These are phyloP conservation scores for Nannospalax galili DNA, from an alignment of 2,113 vertebrate genomes.

Conservation along the genomic window DNA sequence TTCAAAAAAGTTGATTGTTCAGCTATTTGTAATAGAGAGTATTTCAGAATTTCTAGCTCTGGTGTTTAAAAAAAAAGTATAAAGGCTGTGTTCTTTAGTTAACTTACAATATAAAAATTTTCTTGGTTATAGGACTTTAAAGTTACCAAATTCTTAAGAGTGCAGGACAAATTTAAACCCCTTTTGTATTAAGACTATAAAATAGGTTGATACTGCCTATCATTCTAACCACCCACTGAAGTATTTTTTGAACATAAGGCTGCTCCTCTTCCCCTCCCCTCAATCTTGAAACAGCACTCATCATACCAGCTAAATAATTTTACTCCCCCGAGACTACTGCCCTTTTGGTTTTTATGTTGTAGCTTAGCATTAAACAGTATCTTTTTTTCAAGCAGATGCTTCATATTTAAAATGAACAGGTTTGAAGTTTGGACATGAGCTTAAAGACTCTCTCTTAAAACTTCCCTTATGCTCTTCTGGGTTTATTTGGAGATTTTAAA, in stretches of 20 bases:
- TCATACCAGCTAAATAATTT: conserved; percentile 56
- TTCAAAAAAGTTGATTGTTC: conserved; percentile 66
- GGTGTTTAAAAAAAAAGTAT: conserved; percentile 38
- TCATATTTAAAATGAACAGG: conserved; percentile 23
- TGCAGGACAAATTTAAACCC: conserved; percentile 32
- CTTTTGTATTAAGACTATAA: conserved; percentile 14
- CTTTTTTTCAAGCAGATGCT: conserved; percentile 50
- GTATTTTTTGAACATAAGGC: conserved; percentile 72
- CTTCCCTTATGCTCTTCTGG: conserved; percentile 63
- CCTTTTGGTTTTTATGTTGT: background rate
- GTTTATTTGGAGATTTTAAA: conserved; percentile 80
- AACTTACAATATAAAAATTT: conserved; percentile 26
- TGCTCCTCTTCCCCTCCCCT: conserved; percentile 39
- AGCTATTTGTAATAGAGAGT: conserved; percentile 56
- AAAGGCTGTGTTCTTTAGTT: conserved; percentile 52
- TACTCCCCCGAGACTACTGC: background rate
- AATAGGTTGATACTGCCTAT: conserved; percentile 53
- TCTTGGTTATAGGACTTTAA: conserved; percentile 32
- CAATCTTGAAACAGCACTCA: background rate
- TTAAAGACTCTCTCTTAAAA: conserved; percentile 60
- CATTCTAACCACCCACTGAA: conserved; percentile 57
- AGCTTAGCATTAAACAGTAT: background rate
- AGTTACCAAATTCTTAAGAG: conserved; percentile 48
- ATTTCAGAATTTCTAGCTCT: conserved; percentile 62
- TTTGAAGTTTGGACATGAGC: conserved; percentile 59